Percentiles rank a stretch among this genome's conserved stretches.
Conservation (phyloP, 2,113 vertebrate genomes). For the Epinephelus lanceolatus region DNA sequence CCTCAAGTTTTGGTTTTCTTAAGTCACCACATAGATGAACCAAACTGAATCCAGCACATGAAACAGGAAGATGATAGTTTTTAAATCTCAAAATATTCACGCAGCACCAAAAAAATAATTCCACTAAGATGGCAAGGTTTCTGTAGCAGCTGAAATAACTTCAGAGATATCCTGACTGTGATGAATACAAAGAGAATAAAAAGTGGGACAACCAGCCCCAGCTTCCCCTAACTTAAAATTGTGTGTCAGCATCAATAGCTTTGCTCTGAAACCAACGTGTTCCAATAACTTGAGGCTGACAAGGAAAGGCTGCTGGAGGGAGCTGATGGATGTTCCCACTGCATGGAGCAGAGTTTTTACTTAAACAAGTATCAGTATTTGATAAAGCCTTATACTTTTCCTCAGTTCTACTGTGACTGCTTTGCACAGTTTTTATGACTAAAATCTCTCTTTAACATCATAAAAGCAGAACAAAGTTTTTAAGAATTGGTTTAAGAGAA, state of each 20-base stretch:
- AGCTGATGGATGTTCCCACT: slow-evolving; percentile 41
- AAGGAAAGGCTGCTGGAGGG: slow-evolving; percentile 18
- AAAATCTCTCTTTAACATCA: neutral
- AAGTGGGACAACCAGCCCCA: slow-evolving; percentile 40
- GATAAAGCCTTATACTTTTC: neutral
- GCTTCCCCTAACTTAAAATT: slow-evolving; percentile 36
- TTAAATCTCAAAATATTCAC: slow-evolving; percentile 3
- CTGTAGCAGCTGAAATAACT: neutral
- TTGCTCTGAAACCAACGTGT: slow-evolving; percentile 20
- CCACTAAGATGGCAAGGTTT: neutral
- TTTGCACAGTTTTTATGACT: neutral
- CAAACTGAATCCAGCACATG: neutral
- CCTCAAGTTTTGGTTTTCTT: neutral
- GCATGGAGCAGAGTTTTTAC: slow-evolving; percentile 5
- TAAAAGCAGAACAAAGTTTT: neutral
- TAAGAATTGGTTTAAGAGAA: neutral
- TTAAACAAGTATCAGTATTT: slow-evolving; percentile 9
- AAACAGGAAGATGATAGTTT: neutral
- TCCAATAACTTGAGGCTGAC: slow-evolving; percentile 19
- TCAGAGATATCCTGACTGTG: slow-evolving; percentile 4
- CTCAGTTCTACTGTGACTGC: neutral
- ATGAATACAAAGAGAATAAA: slow-evolving; percentile 7
- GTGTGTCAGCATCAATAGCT: slow-evolving; percentile 44
- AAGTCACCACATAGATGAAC: neutral
- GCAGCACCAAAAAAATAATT: neutral